phyloP scores from a whole-genome alignment of 1,140 invertebrate genomes.

The Bombus superbus region DNA sequence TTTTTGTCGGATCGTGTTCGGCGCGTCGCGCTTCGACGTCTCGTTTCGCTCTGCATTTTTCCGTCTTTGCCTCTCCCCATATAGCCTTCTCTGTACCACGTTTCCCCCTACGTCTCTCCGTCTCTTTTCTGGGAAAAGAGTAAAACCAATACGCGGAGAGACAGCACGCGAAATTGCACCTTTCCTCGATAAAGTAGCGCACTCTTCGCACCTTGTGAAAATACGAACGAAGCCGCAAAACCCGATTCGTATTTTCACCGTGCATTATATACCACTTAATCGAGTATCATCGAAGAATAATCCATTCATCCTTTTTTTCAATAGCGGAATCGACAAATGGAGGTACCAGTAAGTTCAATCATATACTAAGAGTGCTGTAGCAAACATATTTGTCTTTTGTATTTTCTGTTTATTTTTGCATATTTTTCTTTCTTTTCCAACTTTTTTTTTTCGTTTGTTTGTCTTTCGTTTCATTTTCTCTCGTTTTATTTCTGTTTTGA shows the following conservation, averaged over 20 bases:
- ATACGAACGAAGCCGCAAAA: constrained; percentile 65
- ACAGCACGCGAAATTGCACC: constrained; percentile 68
- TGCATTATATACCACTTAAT: constrained; percentile 55
- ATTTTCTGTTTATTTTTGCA: neutral
- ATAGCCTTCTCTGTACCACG: neutral
- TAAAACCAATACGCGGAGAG: constrained; percentile 54
- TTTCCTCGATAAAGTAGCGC: constrained; percentile 68
- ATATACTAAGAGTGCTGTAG: constrained; percentile 79
- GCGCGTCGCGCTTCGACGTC: constrained; percentile 67
- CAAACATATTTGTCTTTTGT: constrained; percentile 43
- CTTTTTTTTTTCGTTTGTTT: neutral
- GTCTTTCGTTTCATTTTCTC: neutral
- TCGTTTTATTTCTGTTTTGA: neutral
- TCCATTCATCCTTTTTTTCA: constrained; percentile 73
- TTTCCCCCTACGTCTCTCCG: constrained; percentile 27
- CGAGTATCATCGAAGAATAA: constrained; percentile 72
- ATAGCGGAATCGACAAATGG: constrained; percentile 91
- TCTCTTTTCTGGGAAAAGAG: constrained; percentile 52
- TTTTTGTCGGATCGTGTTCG: constrained; percentile 63
- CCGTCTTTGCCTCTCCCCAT: constrained; percentile 31
- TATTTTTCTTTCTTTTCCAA: neutral
- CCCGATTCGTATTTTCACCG: constrained; percentile 73
- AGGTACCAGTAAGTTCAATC: constrained; percentile 92
- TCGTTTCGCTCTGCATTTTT: constrained; percentile 63
- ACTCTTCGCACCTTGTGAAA: constrained; percentile 69